phyloP scores from a whole-genome alignment of 2,113 vertebrate species.

The Eubucco bourcierii region DNA sequence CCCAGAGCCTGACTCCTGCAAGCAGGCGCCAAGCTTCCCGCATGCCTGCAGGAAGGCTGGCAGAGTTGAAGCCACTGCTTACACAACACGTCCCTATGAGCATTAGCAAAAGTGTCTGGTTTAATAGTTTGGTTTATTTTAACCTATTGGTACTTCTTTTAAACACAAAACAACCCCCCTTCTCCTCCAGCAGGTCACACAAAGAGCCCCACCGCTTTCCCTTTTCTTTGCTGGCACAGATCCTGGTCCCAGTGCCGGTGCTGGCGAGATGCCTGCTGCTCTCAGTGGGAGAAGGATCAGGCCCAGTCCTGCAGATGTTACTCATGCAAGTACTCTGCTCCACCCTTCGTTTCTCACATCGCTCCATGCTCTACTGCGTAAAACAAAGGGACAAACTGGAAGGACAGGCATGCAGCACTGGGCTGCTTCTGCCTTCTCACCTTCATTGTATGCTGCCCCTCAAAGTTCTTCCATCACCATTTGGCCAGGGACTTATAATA shows the following conservation, averaged over 20 bases:
- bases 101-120: neutral
- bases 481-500: neutral
- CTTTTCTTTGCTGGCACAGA: neutral
- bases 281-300: constrained; percentile 44
- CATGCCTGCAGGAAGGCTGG: neutral
- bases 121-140: neutral
- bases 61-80: neutral
- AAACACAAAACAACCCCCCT: neutral
- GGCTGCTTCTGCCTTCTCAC: neutral
- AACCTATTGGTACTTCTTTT: neutral
- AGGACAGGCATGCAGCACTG: fast-evolving
- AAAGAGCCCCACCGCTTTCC: neutral
- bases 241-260: neutral
- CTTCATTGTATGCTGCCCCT: fast-evolving
- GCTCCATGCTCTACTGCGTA: neutral
- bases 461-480: neutral
- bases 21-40: neutral
- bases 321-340: constrained; percentile 41
- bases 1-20: neutral
- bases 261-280: neutral
- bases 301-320: constrained; percentile 62
- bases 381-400: neutral
- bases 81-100: neutral
- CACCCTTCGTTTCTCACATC: constrained; percentile 30
- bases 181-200: neutral